Percentiles rank a stretch among this genome's conserved stretches.
Conservation (phyloP, 2,113 vertebrate genomes). For the Mesoclemmys tuberculata region DNA sequence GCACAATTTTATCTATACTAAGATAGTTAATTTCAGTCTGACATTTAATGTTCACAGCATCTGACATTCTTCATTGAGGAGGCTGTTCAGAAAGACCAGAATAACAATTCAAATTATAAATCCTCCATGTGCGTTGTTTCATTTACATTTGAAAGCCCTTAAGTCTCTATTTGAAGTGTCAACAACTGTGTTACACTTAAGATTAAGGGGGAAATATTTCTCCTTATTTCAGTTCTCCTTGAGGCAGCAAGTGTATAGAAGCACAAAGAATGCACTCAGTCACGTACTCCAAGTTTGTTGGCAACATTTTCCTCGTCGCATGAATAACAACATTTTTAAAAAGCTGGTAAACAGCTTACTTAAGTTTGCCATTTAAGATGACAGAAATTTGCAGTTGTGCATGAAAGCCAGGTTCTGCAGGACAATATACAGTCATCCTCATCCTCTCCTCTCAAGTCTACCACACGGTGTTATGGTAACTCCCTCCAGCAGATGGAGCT, state of each 20-base stretch:
- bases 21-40: background rate
- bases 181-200: background rate
- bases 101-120: background rate
- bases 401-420: background rate
- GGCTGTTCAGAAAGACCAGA: background rate
- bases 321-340: background rate
- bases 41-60: conserved; percentile 9
- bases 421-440: background rate
- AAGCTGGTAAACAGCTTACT: background rate
- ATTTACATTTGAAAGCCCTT: background rate
- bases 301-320: background rate
- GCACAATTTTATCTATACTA: background rate
- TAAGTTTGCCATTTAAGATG: background rate
- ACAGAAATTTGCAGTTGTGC: background rate
- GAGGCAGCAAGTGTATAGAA: background rate
- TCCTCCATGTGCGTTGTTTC: background rate
- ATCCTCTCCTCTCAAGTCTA: accelerated
- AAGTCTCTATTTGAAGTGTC: background rate
- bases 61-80: background rate
- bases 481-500: background rate
- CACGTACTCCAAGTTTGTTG: background rate
- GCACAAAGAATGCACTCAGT: background rate
- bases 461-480: background rate
- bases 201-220: background rate
- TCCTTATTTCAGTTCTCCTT: background rate